phyloP scores from a whole-genome alignment of 2,888 invertebrate genomes.

The Trachelus iudaicus region DNA sequence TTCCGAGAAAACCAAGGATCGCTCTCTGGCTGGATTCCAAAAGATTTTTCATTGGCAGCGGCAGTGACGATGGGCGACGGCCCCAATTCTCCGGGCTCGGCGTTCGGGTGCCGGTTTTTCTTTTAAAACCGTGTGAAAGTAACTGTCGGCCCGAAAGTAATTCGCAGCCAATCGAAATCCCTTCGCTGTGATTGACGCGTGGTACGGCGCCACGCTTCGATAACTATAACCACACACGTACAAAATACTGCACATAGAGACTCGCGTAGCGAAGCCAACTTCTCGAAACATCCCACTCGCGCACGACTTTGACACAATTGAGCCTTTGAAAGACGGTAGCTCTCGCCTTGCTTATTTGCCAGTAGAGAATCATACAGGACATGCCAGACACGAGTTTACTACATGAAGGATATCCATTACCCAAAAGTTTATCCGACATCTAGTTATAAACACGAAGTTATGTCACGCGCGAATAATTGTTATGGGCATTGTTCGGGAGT shows the following conservation, averaged over 20 bases:
- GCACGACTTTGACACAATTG: not conserved
- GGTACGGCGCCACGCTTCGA: not conserved
- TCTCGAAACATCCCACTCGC: not conserved
- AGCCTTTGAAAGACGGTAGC: not conserved
- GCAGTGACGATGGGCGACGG: not conserved
- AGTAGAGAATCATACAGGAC: not conserved
- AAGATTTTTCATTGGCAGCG: not conserved
- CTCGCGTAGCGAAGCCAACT: not conserved
- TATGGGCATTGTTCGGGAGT: not conserved
- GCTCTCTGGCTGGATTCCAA: not conserved
- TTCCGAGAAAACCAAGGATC: conserved; percentile 23
- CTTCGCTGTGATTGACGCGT: not conserved
- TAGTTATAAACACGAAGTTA: not conserved
- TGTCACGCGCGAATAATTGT: not conserved
- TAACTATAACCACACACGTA: not conserved
- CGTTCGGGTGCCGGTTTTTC: not conserved
- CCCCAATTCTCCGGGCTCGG: not conserved
- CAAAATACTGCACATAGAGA: not conserved
- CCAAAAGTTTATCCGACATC: not conserved
- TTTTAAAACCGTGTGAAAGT: not conserved
- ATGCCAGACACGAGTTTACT: not conserved
- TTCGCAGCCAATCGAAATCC: not conserved
- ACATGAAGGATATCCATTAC: not conserved
- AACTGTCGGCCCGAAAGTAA: not conserved
- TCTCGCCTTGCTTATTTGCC: not conserved